These are phyloP conservation scores for Notamacropus eugenii DNA, from an alignment of 2,797 vertebrate species.

Conservation along the genomic window DNA sequence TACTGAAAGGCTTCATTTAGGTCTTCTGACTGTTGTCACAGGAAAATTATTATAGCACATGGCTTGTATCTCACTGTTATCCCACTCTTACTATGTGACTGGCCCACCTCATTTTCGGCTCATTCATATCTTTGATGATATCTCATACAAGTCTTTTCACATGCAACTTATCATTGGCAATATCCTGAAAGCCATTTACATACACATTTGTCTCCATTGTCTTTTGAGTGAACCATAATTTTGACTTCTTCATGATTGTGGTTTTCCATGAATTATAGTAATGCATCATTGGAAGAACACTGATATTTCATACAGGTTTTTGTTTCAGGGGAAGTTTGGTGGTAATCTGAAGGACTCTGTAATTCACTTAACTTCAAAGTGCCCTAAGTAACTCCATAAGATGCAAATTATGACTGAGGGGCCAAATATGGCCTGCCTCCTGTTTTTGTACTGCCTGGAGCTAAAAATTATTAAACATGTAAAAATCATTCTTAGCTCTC, in stretches of 20 bases:
- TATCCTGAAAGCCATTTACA: neutral
- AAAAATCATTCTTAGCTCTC: neutral
- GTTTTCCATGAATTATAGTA: neutral
- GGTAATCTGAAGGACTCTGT: neutral
- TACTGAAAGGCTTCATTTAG: neutral
- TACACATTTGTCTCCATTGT: neutral
- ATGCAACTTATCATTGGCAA: neutral
- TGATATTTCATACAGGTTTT: neutral
- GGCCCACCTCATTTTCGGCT: neutral
- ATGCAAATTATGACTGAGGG: neutral
- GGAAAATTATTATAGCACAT: neutral
- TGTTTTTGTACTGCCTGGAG: neutral
- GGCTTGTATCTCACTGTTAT: neutral
- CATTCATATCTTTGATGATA: neutral
- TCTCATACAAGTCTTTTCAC: neutral
- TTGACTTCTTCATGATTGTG: neutral
- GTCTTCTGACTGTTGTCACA: neutral
- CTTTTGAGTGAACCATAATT: neutral
- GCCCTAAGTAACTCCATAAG: neutral
- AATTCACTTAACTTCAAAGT: neutral
- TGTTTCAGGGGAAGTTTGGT: neutral
- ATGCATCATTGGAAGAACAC: neutral
- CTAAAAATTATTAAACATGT: neutral
- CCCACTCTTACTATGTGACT: neutral
- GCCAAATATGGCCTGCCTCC: neutral